Evolutionary conservation across 2,888 invertebrate genomes (phyloP).

Genomic region (Antheraea yamamai): DNA sequence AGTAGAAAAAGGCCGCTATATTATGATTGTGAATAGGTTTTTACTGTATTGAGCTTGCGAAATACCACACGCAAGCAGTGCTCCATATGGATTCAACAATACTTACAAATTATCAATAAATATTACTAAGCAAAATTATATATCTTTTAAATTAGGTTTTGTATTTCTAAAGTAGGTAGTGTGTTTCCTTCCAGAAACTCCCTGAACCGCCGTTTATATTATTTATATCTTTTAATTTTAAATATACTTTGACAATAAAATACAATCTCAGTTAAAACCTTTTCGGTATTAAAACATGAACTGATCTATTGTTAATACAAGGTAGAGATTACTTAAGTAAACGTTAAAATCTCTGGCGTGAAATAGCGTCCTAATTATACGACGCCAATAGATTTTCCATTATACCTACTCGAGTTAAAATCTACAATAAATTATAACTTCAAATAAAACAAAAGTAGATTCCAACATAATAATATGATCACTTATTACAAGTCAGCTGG

Average conservation of each 20-base stretch:
- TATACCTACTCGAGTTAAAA: not conserved
- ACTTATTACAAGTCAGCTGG: not conserved
- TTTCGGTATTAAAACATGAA: not conserved
- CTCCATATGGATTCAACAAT: not conserved
- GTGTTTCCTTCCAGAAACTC: not conserved
- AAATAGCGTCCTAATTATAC: not conserved
- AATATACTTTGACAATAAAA: constrained; percentile 7
- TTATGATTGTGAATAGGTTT: not conserved
- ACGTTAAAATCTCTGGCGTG: not conserved
- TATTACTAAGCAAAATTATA: not conserved
- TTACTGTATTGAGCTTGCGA: not conserved
- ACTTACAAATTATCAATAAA: not conserved
- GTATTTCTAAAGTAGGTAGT: not conserved
- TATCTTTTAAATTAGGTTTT: not conserved
- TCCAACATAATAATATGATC: not conserved
- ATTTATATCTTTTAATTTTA: not conserved
- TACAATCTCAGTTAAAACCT: not conserved
- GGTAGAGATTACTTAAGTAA: not conserved
- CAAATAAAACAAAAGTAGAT: too few relatives aligned
- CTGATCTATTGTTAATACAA: not conserved
- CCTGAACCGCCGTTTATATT: not conserved
- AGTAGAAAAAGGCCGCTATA: not conserved
- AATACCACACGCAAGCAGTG: not conserved
- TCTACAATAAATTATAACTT: not conserved
- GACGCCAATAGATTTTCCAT: not conserved